Conservation (phyloP, 1,140 invertebrate genomes). For the Polypedilum vanderplanki region DNA sequence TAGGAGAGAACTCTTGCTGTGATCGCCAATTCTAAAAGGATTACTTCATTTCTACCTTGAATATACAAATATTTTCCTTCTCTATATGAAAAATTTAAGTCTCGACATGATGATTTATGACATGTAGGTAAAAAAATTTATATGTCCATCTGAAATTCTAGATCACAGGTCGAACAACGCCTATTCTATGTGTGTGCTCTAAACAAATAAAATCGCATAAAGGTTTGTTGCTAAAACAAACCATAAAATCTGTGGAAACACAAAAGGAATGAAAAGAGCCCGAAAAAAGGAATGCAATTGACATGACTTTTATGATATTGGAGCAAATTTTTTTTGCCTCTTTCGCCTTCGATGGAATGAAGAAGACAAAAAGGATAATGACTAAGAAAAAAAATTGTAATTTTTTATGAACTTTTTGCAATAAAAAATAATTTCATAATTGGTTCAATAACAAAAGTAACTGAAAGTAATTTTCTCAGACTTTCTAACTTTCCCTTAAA, state of each 20-base stretch:
- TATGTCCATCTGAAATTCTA: not conserved
- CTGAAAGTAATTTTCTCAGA: not conserved
- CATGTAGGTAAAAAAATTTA: not conserved
- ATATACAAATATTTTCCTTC: not conserved
- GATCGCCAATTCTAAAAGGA: not conserved
- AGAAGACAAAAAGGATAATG: not conserved
- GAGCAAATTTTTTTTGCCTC: constrained; percentile 4
- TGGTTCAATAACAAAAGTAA: not conserved
- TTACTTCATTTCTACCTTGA: not conserved
- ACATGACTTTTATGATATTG: constrained; percentile 19
- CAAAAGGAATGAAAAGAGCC: not conserved
- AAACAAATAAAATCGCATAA: constrained; percentile 3
- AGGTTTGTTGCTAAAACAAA: not conserved
- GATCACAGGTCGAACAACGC: not conserved
- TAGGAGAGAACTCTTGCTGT: constrained; percentile 14
- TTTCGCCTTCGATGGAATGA: not conserved
- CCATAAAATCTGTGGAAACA: constrained; percentile 2
- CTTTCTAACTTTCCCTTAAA: not conserved
- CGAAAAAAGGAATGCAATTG: constrained; percentile 10
- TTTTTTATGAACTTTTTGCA: constrained; percentile 16
- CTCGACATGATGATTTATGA: not conserved
- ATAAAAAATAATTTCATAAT: not conserved
- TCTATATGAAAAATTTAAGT: not conserved
- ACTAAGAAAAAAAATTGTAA: constrained; percentile 11
- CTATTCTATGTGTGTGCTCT: not conserved